Conservation (phyloP, 2,888 invertebrate species). For the Andrena bucephala region DNA sequence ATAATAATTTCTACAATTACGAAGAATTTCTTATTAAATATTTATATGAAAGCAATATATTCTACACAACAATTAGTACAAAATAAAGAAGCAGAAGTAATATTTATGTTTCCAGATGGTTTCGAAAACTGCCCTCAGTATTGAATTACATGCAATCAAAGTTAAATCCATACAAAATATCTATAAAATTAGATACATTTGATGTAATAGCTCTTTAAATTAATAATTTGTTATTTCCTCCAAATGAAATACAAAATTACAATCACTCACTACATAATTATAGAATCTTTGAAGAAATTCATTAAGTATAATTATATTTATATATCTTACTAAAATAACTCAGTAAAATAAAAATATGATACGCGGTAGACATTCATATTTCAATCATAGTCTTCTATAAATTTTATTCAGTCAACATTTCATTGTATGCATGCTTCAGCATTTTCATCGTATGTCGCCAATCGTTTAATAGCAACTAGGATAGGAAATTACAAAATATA, state of each 20-base stretch:
- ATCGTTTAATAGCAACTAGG: background rate
- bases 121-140: background rate
- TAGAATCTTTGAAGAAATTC: conserved; percentile 6
- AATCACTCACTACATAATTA: background rate
- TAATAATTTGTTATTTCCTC: conserved; percentile 17
- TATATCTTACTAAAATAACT: conserved; percentile 13
- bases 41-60: conserved; percentile 13
- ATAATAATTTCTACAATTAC: background rate
- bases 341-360: conserved; percentile 9
- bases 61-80: conserved; percentile 13
- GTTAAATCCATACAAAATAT: conserved; percentile 13
- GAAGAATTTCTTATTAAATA: background rate
- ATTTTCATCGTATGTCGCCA: background rate
- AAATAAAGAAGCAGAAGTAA: background rate
- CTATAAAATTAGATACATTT: conserved; percentile 30
- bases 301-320: background rate
- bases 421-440: background rate
- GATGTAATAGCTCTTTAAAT: conserved; percentile 4
- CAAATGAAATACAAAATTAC: conserved; percentile 20
- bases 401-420: background rate
- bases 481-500: background rate
- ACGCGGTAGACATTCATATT: conserved; percentile 7
- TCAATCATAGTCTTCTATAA: conserved; percentile 5
- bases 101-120: background rate
- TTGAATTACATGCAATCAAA: conserved; percentile 6